Evolutionary conservation across 2,888 invertebrate genomes (phyloP).

Genomic region (Shargacucullia verbasci): DNA sequence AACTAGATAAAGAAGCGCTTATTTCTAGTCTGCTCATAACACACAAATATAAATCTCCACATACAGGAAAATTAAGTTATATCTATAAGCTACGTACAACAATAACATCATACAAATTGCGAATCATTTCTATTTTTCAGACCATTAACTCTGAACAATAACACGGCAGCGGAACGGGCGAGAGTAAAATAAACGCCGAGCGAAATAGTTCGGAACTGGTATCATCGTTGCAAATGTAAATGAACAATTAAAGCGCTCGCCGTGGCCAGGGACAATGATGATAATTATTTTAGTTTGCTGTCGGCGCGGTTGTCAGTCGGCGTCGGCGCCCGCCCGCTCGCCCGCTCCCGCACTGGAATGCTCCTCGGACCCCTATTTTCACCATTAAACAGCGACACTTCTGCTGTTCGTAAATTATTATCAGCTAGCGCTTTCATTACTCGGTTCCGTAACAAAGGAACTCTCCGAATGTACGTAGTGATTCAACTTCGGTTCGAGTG

Average conservation of each 20-base stretch:
- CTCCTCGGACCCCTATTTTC: slow-evolving; percentile 82
- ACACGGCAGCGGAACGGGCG: slow-evolving; percentile 79
- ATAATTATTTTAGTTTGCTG: slow-evolving; percentile 89
- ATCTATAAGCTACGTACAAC: slow-evolving; percentile 68
- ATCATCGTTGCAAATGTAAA: slow-evolving; percentile 89
- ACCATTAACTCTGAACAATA: slow-evolving; percentile 87
- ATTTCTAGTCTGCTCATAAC: slow-evolving; percentile 22
- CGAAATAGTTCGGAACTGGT: slow-evolving; percentile 88
- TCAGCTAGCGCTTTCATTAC: slow-evolving; percentile 88
- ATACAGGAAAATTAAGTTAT: slow-evolving; percentile 60
- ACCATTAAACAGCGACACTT: slow-evolving; percentile 88
- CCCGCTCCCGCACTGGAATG: slow-evolving; percentile 81
- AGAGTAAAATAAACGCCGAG: slow-evolving; percentile 84
- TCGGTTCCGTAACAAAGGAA: slow-evolving; percentile 85
- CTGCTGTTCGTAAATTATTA: slow-evolving; percentile 89
- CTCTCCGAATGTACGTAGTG: slow-evolving; percentile 83
- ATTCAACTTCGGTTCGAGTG: slow-evolving; percentile 85
- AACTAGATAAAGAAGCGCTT: slow-evolving; percentile 9
- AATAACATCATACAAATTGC: slow-evolving; percentile 81
- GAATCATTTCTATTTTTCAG: slow-evolving; percentile 87
- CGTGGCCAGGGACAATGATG: slow-evolving; percentile 87
- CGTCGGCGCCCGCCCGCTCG: slow-evolving; percentile 58
- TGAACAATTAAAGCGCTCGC: slow-evolving; percentile 88
- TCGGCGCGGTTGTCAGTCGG: slow-evolving; percentile 84
- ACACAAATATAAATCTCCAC: slow-evolving; percentile 39